Evolutionary conservation across 1,140 invertebrate species (phyloP), one percentile per base, ranked within the genome.

Genomic region (Nasonia longicornis): DNA sequence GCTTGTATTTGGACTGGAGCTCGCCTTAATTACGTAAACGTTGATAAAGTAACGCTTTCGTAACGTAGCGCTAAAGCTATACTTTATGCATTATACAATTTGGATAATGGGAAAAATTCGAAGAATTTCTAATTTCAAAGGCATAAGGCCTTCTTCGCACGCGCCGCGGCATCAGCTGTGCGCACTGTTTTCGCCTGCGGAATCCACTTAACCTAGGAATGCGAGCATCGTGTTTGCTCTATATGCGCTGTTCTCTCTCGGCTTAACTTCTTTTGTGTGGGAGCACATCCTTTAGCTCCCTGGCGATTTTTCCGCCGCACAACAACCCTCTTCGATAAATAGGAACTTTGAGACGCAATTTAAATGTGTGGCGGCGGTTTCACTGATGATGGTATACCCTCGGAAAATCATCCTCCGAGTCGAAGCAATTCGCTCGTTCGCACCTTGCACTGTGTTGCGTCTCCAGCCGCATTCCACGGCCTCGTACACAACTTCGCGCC

Each of bases 161-260:
- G 26, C 64, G 29, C 42, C 64, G 29, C 48, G 38, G 38, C 38
- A 10, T 42, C 38, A 10, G 8, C 38, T 42, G 38, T 26, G 64
- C 64, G 29, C 48, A 79, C 80, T 80, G 66, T 79, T 74, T 83
- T 83, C 83, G 78, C 82, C 81, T 82, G 81, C 81, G 88, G 87
- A 89, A 89, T 89, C 89, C 87, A 89, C 88, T 89, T 89, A 89
- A 85, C 83, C 84, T 70, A 83, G 84, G 89, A 89, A 90, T 89
- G 88, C 87, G 80, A 86, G 79, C 80, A 84, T 85, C 86, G 85
- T 88, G 85, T 87, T 80, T 81, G 67, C 69, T 79, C 78, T 74
- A 67, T 69, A 78, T 78, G 76, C 80, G 64, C 71, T 85, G 77
- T 64, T 86, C 83, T 81, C 58, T 82, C 69, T 14, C 48, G 48